phyloP scores from a whole-genome alignment of 2,888 invertebrate genomes.

The Torymus aiolomorphi region DNA sequence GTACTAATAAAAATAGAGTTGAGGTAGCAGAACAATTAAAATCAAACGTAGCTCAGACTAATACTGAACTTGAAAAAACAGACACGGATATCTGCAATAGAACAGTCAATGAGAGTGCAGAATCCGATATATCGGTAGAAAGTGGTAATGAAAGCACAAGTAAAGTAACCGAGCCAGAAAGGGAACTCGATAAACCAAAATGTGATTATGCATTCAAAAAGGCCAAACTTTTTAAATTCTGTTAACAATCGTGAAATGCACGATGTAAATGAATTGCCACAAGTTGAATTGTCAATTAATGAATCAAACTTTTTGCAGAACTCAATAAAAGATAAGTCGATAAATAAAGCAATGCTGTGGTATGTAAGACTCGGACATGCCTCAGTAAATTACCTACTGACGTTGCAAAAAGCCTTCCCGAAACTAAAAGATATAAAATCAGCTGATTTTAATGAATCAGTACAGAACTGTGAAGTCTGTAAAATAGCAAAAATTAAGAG shows the following conservation, averaged over 20 bases:
- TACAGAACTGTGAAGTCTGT: conserved; percentile 60
- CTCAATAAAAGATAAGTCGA: conserved; percentile 36
- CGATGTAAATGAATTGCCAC: conserved; percentile 46
- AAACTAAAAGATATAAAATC: conserved; percentile 38
- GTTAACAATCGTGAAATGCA: conserved; percentile 52
- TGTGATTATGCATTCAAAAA: conserved; percentile 22
- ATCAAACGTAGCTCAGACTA: no score
- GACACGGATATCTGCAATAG: no score
- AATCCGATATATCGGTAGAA: no score
- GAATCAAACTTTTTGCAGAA: conserved; percentile 40
- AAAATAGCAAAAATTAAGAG: conserved; percentile 59
- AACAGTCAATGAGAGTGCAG: no score
- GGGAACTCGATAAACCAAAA: conserved; percentile 19
- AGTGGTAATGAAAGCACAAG: no score
- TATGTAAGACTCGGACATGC: conserved; percentile 61
- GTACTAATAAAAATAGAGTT: no score
- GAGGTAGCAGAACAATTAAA: no score
- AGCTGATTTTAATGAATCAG: conserved; percentile 57
- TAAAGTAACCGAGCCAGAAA: no score
- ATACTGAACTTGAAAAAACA: no score
- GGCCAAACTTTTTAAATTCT: conserved; percentile 45
- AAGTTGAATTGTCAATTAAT: conserved; percentile 18
- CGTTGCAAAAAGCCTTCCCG: conserved; percentile 54
- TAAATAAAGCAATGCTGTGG: conserved; percentile 60
- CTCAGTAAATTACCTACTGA: conserved; percentile 58